Conservation (phyloP, 2,888 invertebrate genomes). For the Brachypterus glaber region DNA sequence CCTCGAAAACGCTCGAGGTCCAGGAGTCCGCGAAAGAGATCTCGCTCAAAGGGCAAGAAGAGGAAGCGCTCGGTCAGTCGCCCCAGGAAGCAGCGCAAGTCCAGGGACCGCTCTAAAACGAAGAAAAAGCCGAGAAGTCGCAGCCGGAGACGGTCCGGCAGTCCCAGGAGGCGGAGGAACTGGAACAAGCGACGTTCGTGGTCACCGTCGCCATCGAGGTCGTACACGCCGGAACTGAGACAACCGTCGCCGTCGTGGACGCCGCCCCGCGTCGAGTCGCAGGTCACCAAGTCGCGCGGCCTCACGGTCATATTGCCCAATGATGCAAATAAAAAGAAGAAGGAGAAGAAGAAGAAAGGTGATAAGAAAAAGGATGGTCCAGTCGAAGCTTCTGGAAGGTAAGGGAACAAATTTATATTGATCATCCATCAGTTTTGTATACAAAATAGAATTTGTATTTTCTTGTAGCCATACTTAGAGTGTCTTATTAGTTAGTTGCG, state of each 20-base stretch:
- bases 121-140: conserved; percentile 30
- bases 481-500: too few relatives aligned
- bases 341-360: conserved; percentile 39
- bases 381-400: conserved; percentile 23
- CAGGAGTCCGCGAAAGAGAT: conserved; percentile 20
- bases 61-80: conserved; percentile 19
- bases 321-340: conserved; percentile 46
- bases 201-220: conserved; percentile 50
- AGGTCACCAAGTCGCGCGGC: conserved; percentile 41
- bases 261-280: conserved; percentile 45
- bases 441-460: too few relatives aligned
- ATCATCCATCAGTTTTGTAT: too few relatives aligned
- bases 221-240: conserved; percentile 42
- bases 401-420: too few relatives aligned
- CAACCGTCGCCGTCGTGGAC: conserved; percentile 49
- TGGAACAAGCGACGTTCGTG: conserved; percentile 35
- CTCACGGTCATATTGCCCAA: conserved; percentile 51
- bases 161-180: conserved; percentile 28
- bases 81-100: conserved; percentile 17
- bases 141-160: conserved; percentile 33
- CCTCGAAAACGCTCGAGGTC: conserved; percentile 12
- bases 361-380: conserved; percentile 34
- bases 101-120: conserved; percentile 28
- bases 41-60: conserved; percentile 27
- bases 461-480: too few relatives aligned